Evolutionary conservation across 2,113 vertebrate genomes (phyloP), one percentile per base, ranked within the genome.

Genomic region (Neodon shergylaensis): DNA sequence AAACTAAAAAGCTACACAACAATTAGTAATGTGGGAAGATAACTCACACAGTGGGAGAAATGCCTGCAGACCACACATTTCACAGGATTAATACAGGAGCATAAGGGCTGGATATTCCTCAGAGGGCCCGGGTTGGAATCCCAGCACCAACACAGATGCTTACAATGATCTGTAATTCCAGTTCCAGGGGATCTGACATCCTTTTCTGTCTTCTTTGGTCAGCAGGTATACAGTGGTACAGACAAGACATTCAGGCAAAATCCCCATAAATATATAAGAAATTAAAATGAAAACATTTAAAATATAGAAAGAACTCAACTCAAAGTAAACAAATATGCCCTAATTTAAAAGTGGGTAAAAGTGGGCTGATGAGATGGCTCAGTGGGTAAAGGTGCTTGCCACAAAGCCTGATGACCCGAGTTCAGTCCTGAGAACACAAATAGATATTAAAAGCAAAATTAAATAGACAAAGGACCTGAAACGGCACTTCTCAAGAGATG

Each of bases 401-500:
- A 72, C 70, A 72, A 72, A 70, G 68, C 33, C 68, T 70, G 33
- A 70, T 0, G 6, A 66, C 65, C 65, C 7, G 68, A n/a, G 33
- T 70, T 70, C 16, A 19, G 7, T 7, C 33, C 68, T 70, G 68
- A 70, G 33, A 70, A 36, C 68, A 70, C 33, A 70, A 68, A 68
- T 16, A 33, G 14, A 33, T 33, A 31, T 33, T 68, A 68, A 68
- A 70, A 52, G 36, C 19, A 33, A 52, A 79, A 49, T 47, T 12
- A 21, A 84, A 44, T 2, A 24, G 61, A 73, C 33, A 88, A 39
- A 88, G 22, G 39, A 31, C 7, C 9, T 31, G 17, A 49, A 47
- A 39, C 39, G 91, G 54, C n/a, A 66, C 52, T 94, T 90, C 68
- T 83, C 42, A 85, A 68, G 68, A 88, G 39, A 88, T 81, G 76